Evolutionary conservation across 2,888 invertebrate species (phyloP).

Genomic region (Catocala nupta): DNA sequence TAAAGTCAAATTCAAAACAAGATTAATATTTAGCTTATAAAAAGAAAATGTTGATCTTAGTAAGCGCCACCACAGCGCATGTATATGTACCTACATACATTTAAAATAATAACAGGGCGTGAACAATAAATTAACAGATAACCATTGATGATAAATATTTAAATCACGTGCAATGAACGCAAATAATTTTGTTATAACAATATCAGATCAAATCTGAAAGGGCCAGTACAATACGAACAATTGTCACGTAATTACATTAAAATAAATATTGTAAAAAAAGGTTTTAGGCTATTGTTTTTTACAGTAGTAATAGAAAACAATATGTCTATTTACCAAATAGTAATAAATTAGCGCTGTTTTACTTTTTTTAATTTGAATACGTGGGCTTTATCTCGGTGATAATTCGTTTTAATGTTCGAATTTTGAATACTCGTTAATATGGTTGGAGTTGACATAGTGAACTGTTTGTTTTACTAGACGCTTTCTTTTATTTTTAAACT

Average conservation of each 20-base stretch:
- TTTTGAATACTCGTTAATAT: slow-evolving; percentile 14
- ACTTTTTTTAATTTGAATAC: slow-evolving; percentile 28
- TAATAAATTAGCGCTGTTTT: slow-evolving; percentile 40
- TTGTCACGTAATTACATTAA: slow-evolving; percentile 43
- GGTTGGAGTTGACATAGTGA: slow-evolving; percentile 6
- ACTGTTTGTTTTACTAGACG: slow-evolving; percentile 1
- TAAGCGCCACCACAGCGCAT: no score
- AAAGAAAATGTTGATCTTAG: no score
- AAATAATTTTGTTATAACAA: slow-evolving; percentile 24
- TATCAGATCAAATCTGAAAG: slow-evolving; percentile 29
- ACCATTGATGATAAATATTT: slow-evolving; percentile 9
- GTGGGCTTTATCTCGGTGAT: slow-evolving; percentile 38
- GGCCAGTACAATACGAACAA: slow-evolving; percentile 33
- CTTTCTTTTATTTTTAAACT: slow-evolving; percentile 10
- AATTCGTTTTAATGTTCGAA: slow-evolving; percentile 23
- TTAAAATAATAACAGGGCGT: slow-evolving; percentile 8
- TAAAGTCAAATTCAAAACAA: no score
- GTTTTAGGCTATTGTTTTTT: slow-evolving; percentile 29
- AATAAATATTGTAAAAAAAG: slow-evolving; percentile 18
- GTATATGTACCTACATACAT: background rate
- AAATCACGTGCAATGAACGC: slow-evolving; percentile 2
- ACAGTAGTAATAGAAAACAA: slow-evolving; percentile 24
- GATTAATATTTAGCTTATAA: no score
- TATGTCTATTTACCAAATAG: slow-evolving; percentile 36
- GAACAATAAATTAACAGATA: slow-evolving; percentile 11